These are phyloP conservation scores for Pollenia labialis DNA, from an alignment of 2,888 invertebrate species.

Conservation along the genomic window DNA sequence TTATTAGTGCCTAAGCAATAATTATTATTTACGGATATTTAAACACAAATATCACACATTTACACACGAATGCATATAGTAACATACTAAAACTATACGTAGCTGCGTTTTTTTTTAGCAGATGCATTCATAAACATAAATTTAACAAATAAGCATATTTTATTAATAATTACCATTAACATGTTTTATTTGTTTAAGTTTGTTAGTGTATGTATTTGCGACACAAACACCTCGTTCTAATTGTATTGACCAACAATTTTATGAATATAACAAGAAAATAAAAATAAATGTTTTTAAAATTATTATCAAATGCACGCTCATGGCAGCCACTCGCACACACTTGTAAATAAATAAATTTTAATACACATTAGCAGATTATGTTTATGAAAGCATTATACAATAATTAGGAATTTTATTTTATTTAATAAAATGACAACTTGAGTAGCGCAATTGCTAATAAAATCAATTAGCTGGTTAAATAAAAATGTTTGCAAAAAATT, in stretches of 20 bases:
- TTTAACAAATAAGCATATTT: slow-evolving; percentile 3
- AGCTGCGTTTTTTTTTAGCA: no score
- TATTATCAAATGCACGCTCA: background rate
- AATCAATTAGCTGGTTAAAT: slow-evolving; percentile 13
- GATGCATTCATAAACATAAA: slow-evolving; percentile 9
- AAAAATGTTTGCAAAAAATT: background rate
- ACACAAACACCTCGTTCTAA: background rate
- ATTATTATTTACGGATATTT: slow-evolving; percentile 56
- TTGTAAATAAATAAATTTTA: background rate
- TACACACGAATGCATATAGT: background rate
- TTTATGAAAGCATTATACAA: background rate
- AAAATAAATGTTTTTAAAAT: background rate
- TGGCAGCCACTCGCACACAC: background rate
- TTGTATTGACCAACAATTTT: background rate
- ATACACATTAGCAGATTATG: slow-evolving; percentile 3
- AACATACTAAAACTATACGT: background rate
- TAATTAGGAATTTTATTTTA: slow-evolving; percentile 4
- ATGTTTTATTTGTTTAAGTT: background rate
- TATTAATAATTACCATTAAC: background rate
- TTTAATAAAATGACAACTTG: background rate
- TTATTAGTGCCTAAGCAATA: slow-evolving; percentile 21
- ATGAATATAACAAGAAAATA: background rate
- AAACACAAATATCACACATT: slow-evolving; percentile 11
- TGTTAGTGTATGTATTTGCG: background rate
- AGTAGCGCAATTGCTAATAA: background rate